Conservation (phyloP, 2,888 invertebrate genomes). For the Sinohyriopsis cumingii region DNA sequence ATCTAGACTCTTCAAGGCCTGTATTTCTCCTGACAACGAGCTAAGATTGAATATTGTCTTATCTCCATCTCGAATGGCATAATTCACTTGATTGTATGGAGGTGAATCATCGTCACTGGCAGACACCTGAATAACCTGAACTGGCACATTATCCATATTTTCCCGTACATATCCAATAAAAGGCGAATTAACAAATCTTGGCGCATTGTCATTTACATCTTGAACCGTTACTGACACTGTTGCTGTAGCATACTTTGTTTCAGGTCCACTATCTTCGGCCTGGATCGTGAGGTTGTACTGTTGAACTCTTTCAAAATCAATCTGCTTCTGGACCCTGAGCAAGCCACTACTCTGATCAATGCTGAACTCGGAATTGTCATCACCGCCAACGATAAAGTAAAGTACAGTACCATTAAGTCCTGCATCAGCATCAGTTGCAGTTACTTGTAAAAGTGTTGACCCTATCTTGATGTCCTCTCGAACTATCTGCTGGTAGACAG, state of each 20-base stretch:
- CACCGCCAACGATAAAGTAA: slow-evolving; percentile 90
- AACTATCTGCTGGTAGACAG: slow-evolving; percentile 82
- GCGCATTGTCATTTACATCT: slow-evolving; percentile 95
- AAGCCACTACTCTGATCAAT: slow-evolving; percentile 87
- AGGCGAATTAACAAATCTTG: slow-evolving; percentile 94
- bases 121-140: slow-evolving; percentile 78
- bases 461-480: slow-evolving; percentile 96
- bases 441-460: slow-evolving; percentile 86
- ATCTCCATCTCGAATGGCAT: slow-evolving; percentile 94
- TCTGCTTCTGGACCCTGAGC: slow-evolving; percentile 90
- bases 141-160: slow-evolving; percentile 73
- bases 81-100: slow-evolving; percentile 91
- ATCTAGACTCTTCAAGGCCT: slow-evolving; percentile 82
- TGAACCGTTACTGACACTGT: slow-evolving; percentile 85
- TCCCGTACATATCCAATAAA: slow-evolving; percentile 95
- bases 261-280: slow-evolving; percentile 79
- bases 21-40: slow-evolving; percentile 75
- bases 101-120: slow-evolving; percentile 94
- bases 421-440: slow-evolving; percentile 78
- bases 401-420: slow-evolving; percentile 92
- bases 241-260: slow-evolving; percentile 80
- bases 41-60: slow-evolving; percentile 83
- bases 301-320: slow-evolving; percentile 92
- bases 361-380: slow-evolving; percentile 74
- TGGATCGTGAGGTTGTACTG: slow-evolving; percentile 87